Conservation (phyloP, 2,113 vertebrate species). For the Halichoeres trimaculatus region DNA sequence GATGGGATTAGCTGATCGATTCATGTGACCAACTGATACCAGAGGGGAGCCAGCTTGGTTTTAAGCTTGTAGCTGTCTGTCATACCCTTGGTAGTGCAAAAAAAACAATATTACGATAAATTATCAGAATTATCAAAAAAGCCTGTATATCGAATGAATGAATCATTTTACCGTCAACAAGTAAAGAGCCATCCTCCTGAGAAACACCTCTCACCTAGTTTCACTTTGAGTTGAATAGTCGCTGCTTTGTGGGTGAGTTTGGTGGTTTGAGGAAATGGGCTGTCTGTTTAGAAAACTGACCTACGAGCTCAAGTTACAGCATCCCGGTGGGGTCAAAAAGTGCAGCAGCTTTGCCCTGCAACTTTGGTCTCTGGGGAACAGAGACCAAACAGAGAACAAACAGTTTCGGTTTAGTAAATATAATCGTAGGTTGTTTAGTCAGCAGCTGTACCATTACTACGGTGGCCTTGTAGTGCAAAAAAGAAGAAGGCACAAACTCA, state of each 20-base stretch:
- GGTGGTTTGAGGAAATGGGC: slow-evolving; percentile 49
- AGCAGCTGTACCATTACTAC: too few species aligned
- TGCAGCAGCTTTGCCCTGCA: not conserved
- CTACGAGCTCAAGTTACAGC: slow-evolving; percentile 56
- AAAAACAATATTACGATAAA: not conserved
- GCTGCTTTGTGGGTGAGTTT: slow-evolving; percentile 30
- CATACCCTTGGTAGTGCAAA: not conserved
- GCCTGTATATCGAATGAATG: not conserved
- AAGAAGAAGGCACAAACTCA: too few species aligned
- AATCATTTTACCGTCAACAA: slow-evolving; percentile 24
- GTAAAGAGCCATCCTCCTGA: slow-evolving; percentile 33
- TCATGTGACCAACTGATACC: slow-evolving; percentile 19
- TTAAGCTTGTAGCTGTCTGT: not conserved
- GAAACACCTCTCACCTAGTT: slow-evolving; percentile 58
- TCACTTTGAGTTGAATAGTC: slow-evolving; percentile 47
- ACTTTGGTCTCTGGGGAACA: too few species aligned
- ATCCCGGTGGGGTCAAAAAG: not conserved
- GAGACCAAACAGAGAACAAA: too few species aligned
- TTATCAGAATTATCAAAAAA: not conserved
- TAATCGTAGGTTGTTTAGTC: too few species aligned
- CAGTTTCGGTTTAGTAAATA: too few species aligned
- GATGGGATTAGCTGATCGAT: slow-evolving; percentile 41
- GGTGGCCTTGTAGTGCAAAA: too few species aligned
- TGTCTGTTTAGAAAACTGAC: slow-evolving; percentile 42
- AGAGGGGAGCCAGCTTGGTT: not conserved